phyloP scores from a whole-genome alignment of 2,113 vertebrate species.

The Theropithecus gelada region DNA sequence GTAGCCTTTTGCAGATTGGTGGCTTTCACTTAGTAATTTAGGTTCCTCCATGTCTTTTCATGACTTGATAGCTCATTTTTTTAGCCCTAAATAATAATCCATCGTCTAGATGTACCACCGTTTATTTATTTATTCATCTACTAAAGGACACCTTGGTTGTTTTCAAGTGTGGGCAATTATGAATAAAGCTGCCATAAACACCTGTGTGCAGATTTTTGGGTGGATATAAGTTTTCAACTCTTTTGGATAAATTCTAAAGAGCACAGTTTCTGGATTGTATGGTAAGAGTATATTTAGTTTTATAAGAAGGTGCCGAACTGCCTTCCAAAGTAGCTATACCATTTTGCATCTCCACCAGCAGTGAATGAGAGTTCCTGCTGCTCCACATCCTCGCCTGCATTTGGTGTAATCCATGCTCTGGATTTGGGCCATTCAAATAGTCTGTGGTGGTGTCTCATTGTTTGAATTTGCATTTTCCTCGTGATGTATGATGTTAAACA shows the following conservation, averaged over 20 bases:
- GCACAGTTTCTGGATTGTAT: neutral
- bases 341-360: neutral
- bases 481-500: neutral
- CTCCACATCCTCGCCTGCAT: neutral
- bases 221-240: neutral
- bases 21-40: neutral
- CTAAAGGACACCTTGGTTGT: neutral
- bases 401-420: neutral
- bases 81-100: neutral
- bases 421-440: neutral
- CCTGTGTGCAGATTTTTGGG: neutral
- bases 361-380: neutral
- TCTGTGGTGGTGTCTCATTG: neutral
- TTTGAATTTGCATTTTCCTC: neutral
- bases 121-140: neutral
- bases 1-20: neutral
- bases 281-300: conserved; percentile 18
- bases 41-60: neutral
- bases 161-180: neutral
- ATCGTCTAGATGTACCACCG: neutral
- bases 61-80: neutral
- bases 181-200: neutral
- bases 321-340: neutral
- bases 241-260: neutral
- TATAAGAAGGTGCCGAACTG: neutral